A percentile compares a stretch with the other conserved stretches of the same genome.
phyloP scores from a whole-genome alignment of 1,140 invertebrate genomes.

The Zophobas atratus region DNA sequence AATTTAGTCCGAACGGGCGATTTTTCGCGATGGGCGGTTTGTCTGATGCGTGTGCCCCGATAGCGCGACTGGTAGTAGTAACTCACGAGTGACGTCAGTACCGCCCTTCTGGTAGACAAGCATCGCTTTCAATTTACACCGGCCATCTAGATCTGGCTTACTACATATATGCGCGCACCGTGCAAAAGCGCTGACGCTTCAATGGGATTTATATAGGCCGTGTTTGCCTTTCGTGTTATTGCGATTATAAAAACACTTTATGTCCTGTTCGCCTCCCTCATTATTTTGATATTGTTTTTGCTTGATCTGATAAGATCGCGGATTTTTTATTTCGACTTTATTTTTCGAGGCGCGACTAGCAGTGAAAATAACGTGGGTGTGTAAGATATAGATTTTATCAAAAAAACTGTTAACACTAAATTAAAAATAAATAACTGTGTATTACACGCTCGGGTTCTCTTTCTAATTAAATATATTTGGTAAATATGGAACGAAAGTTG shows the following conservation, averaged over 20 bases:
- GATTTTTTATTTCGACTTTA: conserved; percentile 13
- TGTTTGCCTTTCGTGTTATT: conserved; percentile 55
- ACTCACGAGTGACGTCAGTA: conserved; percentile 53
- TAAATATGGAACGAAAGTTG: too few relatives aligned
- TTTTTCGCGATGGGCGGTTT: conserved; percentile 46
- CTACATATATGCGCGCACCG: not conserved
- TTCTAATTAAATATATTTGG: not conserved
- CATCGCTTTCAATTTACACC: conserved; percentile 55
- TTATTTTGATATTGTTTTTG: conserved; percentile 53
- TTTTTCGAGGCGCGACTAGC: not conserved
- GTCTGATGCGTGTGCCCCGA: conserved; percentile 48
- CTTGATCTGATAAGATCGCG: conserved; percentile 39
- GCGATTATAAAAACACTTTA: conserved; percentile 54
- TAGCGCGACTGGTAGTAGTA: conserved; percentile 54
- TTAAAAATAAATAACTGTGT: not conserved
- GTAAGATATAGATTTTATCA: too few relatives aligned
- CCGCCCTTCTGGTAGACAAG: conserved; percentile 56
- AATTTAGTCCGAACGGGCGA: conserved; percentile 55
- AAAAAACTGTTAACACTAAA: too few relatives aligned
- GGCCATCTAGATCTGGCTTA: conserved; percentile 45
- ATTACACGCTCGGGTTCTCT: conserved; percentile 20
- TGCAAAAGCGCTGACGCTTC: conserved; percentile 54
- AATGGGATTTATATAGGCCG: conserved; percentile 51
- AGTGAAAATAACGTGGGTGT: not conserved
- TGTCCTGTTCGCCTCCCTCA: conserved; percentile 46